Conservation (phyloP, 2,113 vertebrate genomes). For the Phalacrocorax pelagicus region DNA sequence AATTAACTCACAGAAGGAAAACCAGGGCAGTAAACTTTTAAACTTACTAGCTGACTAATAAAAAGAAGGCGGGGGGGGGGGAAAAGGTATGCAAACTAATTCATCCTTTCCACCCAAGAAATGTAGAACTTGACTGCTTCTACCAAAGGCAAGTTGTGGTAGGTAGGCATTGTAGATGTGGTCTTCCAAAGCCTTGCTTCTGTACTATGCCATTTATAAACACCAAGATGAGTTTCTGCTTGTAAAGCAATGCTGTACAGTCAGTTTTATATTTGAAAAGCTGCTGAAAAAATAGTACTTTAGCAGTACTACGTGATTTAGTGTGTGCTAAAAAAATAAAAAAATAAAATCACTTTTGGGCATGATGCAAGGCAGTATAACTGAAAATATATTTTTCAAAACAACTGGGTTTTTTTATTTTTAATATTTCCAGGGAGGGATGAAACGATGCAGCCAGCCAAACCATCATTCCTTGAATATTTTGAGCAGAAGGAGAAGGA, state of each 20-base stretch:
- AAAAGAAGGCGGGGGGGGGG: too few species aligned
- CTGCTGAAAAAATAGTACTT: background rate
- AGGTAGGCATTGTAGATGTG: background rate
- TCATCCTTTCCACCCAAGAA: background rate
- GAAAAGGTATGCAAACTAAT: background rate
- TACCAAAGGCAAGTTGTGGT: background rate
- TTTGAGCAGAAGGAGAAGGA: constrained; percentile 97
- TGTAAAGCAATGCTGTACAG: background rate
- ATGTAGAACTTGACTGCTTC: background rate
- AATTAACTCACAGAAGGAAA: background rate
- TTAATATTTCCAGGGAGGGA: constrained; percentile 79
- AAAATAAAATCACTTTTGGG: background rate
- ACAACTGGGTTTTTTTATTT: background rate
- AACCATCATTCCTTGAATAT: constrained; percentile 95
- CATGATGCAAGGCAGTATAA: background rate
- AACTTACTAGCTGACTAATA: background rate
- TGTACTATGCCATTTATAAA: background rate
- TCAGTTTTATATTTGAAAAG: background rate
- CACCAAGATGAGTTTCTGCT: background rate
- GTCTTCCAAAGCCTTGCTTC: background rate
- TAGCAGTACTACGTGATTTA: background rate
- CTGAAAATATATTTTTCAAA: background rate
- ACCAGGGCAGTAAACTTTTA: background rate
- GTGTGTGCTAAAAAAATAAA: constrained; percentile 1
- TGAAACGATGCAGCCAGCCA: constrained; percentile 86